Evolutionary conservation across 1,140 invertebrate species (phyloP), one percentile per base, ranked within the genome.

Genomic region (Conus ventricosus): DNA sequence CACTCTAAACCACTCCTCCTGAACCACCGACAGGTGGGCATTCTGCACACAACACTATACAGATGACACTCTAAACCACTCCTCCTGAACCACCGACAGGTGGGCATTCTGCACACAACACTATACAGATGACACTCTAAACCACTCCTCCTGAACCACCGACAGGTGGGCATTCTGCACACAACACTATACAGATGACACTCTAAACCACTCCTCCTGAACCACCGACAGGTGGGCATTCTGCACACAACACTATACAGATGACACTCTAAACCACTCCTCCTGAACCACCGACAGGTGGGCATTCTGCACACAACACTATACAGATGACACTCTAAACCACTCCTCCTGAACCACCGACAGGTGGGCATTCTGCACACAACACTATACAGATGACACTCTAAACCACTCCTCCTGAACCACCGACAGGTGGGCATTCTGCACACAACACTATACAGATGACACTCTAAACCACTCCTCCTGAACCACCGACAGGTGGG

Each of bases 361-460:
- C 55, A 93, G 67, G 86, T 91, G 91, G 11, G 93, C 87, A 88
- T 93, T 94, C 94, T 95, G 88, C 25, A 15, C 57, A 27, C 76
- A 27, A 78, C 76, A 78, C 39, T 39, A 3, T 39, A 3, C 39
- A 39, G 39, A 39, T 39, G 97, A 97, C 81, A 98, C 96, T 93
- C 97, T 97, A 93, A 98, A 98, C 98, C 98, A 99, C 93, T 98
- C 97, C 91, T 97, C 96, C 92, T 98, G 97, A 54, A 98, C 97
- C 55, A 97, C 96, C 90, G 96, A 88, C 55, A 93, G 67, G 85
- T 91, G 91, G 10, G 93, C 87, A 88, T 93, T 94, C 91, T 94
- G 88, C 87, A 39, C 39, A 75, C 71, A 75, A 75, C 71, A 75
- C 39, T 39, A 3, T 39, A 3, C 39, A 39, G 39, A 39, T 39